Conservation (phyloP, 1,140 invertebrate genomes). For the Steinernema feltiae region DNA sequence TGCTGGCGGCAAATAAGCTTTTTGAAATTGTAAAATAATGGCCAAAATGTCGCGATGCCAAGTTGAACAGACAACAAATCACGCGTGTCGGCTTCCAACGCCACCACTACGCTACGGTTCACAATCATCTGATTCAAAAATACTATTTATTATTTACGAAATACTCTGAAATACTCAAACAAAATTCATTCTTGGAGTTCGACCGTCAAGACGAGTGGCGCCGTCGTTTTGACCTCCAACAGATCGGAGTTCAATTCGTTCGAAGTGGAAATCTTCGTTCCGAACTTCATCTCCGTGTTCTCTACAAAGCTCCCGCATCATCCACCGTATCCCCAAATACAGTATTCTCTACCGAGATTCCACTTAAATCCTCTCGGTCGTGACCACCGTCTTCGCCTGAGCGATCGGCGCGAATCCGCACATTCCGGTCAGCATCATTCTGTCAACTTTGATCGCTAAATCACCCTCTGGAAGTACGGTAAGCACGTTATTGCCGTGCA, state of each 20-base stretch:
- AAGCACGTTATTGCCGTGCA: background rate
- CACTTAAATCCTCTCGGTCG: background rate
- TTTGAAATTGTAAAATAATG: no score
- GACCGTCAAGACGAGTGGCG: background rate
- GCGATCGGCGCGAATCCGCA: background rate
- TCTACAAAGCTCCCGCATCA: background rate
- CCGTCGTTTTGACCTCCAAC: background rate
- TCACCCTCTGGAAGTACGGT: background rate
- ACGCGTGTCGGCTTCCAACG: no score
- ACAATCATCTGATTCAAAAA: no score
- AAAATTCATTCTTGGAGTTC: background rate
- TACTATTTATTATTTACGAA: background rate
- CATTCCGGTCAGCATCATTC: background rate
- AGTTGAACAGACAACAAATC: no score
- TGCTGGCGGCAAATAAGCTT: constrained; percentile 54
- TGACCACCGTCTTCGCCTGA: background rate
- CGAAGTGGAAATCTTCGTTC: background rate
- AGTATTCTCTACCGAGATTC: background rate
- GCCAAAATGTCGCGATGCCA: no score
- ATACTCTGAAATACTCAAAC: background rate
- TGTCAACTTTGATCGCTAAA: background rate
- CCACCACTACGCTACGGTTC: no score
- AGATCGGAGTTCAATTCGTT: background rate
- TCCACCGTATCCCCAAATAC: background rate
- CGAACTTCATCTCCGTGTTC: background rate